Percentiles rank a stretch among this genome's conserved stretches.
Conservation (phyloP, 2,888 invertebrate species). For the Rhagonycha lutea region DNA sequence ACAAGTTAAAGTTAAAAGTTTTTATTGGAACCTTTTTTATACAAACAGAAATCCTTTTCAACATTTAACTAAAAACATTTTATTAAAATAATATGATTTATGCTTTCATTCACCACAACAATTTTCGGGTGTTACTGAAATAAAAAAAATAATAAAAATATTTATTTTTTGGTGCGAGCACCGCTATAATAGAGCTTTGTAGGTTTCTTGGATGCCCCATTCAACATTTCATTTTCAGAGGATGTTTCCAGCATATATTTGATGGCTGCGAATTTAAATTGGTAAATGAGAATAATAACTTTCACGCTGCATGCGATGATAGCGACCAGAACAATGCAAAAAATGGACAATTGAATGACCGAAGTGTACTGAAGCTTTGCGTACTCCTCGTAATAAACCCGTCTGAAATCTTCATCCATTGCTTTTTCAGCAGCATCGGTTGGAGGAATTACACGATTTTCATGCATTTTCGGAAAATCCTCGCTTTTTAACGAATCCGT, state of each 20-base stretch:
- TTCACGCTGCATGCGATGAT: neutral
- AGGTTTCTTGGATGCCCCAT: neutral
- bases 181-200: neutral
- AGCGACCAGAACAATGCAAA: neutral
- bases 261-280: neutral
- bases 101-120: too few species aligned
- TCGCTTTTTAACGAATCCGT: neutral
- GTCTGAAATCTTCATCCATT: neutral
- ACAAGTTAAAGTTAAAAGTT: neutral
- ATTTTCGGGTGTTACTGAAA: neutral
- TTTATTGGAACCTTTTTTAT: neutral
- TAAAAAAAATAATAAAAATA: neutral
- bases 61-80: neutral
- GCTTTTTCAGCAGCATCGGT: neutral
- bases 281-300: neutral
- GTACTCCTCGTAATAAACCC: neutral
- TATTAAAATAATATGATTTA: neutral
- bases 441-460: neutral
- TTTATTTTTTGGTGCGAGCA: neutral
- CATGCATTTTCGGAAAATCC: neutral
- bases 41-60: neutral
- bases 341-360: neutral
- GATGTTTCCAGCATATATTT: neutral
- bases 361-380: neutral
- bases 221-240: neutral